A percentile compares a stretch with the other conserved stretches of the same genome.
These are phyloP conservation scores for Atherinomorus stipes DNA, from an alignment of 2,113 vertebrate species.

Conservation along the genomic window DNA sequence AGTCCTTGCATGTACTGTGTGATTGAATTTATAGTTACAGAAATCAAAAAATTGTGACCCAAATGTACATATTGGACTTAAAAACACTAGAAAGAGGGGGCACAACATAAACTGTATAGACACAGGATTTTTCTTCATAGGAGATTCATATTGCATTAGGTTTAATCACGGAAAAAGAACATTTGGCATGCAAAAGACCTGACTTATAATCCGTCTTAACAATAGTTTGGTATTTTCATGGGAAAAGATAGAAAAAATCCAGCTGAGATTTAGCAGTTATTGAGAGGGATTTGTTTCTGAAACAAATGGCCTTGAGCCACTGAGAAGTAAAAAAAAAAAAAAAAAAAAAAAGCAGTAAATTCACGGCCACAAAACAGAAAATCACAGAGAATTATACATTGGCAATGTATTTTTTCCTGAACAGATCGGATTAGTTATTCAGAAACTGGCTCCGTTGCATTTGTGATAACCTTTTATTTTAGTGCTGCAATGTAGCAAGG, in stretches of 20 bases:
- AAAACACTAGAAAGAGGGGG: background rate
- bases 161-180: constrained; percentile 7
- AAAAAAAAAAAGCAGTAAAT: background rate
- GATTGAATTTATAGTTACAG: background rate
- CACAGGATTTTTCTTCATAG: background rate
- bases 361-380: background rate
- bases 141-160: background rate
- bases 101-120: background rate
- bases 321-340: constrained; percentile 7
- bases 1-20: background rate
- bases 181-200: background rate
- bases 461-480: background rate
- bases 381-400: constrained; percentile 1
- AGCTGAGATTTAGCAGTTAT: constrained; percentile 28
- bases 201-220: constrained; percentile 14
- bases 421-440: constrained; percentile 3
- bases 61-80: background rate
- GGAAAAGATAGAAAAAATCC: constrained; percentile 5
- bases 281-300: constrained; percentile 28
- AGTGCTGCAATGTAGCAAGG: background rate
- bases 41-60: constrained; percentile 2
- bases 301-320: constrained; percentile 10
- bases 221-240: constrained; percentile 13
- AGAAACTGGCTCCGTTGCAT: background rate
- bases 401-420: constrained; percentile 1